Percentiles rank a stretch among this genome's conserved stretches.
Evolutionary conservation across 2,113 vertebrate species (phyloP).

Genomic region (Hiodon alosoides): DNA sequence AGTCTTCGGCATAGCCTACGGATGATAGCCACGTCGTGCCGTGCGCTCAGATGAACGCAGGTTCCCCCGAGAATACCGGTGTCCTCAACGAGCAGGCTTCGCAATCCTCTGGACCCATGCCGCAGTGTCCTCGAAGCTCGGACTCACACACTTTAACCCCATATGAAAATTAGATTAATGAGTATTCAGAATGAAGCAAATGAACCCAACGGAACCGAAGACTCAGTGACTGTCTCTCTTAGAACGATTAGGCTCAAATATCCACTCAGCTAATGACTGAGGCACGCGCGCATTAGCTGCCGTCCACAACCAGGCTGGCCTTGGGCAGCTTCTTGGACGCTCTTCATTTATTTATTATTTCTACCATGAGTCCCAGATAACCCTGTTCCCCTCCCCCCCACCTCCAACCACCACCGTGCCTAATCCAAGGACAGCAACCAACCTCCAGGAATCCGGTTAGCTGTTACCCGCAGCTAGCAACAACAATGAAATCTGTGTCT

Average conservation of each 20-base stretch:
- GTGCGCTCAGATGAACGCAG: too few species aligned
- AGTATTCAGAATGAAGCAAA: slow-evolving; percentile 69
- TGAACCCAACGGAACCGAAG: slow-evolving; percentile 73
- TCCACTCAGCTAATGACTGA: slow-evolving; percentile 75
- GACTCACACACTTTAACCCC: slow-evolving; percentile 52
- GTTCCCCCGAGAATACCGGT: too few species aligned
- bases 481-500: slow-evolving; percentile 47
- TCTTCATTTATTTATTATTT: slow-evolving; percentile 42
- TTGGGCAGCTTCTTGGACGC: slow-evolving; percentile 40
- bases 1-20: slow-evolving; percentile 44
- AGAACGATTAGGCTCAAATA: slow-evolving; percentile 70
- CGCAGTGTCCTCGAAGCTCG: slow-evolving; percentile 30
- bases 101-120: neutral
- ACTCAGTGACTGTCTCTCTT: slow-evolving; percentile 52
- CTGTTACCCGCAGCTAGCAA: slow-evolving; percentile 45
- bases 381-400: slow-evolving; percentile 30
- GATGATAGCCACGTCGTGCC: too few species aligned
- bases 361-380: slow-evolving; percentile 44
- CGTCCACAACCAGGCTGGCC: slow-evolving; percentile 41
- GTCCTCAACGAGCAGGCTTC: too few species aligned
- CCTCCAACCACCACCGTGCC: slow-evolving; percentile 8
- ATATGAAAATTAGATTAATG: slow-evolving; percentile 64
- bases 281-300: slow-evolving; percentile 53
- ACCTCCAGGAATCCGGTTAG: slow-evolving; percentile 36
- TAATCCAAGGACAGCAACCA: slow-evolving; percentile 25